Evolutionary conservation across 2,888 invertebrate species (phyloP), one percentile per base, ranked within the genome.

Genomic region (Eucriotettix oculatus): DNA sequence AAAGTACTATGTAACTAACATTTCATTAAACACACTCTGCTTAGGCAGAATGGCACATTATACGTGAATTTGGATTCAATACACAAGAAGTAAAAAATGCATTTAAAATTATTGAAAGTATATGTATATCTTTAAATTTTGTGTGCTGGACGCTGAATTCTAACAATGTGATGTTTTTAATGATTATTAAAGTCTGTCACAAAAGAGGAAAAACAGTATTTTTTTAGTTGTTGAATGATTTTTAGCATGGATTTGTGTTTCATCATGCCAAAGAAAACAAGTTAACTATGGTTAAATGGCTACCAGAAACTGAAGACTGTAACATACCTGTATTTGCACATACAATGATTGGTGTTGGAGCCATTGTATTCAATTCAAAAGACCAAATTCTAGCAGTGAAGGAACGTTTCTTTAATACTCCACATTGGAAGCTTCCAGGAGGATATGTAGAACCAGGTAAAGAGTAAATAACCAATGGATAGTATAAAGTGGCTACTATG

Each of bases 351-450:
- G 93, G 95, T 55, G 89, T 90, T 10, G 95, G 92, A 43, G 92
- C 87, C 10, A 80, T 94, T 66, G 90, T 95, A 10, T 78, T 90
- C 0, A 90, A 92, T 72, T 81, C 85, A 10, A 77, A 82, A 10
- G 78, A 85, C 60, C 81, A 92, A 74, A 74, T 96, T 59, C 76
- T 96, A 58, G 87, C 89, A 17, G 87, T 96, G 0, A 79, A 82
- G 66, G 94, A 96, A 70, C 82, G 83, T 68, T 74, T 76, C 61
- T 62, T 61, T 14, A 71, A 76, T 16, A 68, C 71, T 55, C 75
- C 79, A 7, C 80, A 83, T 68, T 95, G 92, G 92, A 95, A 95
- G 75, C 75, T 95, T 10, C 95, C 96, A 16, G 95, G 96, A 58
- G 95, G 95, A 58, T 89, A 88, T 74, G 89, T 90, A 16, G 89